Conservation (phyloP, 2,888 invertebrate species). For the Hedychridium roseum region DNA sequence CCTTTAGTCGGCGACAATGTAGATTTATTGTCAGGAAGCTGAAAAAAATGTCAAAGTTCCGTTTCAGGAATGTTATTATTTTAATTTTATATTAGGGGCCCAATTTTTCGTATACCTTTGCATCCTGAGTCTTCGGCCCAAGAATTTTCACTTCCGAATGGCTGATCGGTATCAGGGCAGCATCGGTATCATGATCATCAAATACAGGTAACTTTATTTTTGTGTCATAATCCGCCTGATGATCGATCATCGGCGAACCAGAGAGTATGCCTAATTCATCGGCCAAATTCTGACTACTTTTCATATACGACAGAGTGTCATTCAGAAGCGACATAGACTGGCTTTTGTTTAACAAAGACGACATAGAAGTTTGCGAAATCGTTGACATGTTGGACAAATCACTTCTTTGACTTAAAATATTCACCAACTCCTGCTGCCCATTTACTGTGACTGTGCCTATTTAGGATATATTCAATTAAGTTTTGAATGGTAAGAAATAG, state of each 20-base stretch:
- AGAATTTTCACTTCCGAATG: slow-evolving; percentile 39
- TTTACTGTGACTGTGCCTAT: slow-evolving; percentile 26
- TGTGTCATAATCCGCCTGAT: slow-evolving; percentile 29
- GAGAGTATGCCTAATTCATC: slow-evolving; percentile 43
- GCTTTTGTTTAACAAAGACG: slow-evolving; percentile 36
- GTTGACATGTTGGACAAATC: slow-evolving; percentile 36
- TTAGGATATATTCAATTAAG: background rate
- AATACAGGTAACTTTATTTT: slow-evolving; percentile 44
- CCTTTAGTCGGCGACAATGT: slow-evolving; percentile 20
- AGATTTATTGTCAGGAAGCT: slow-evolving; percentile 19
- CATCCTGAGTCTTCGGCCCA: slow-evolving; percentile 18
- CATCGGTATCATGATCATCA: slow-evolving; percentile 33
- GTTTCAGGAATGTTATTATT: no score
- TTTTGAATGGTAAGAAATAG: slow-evolving; percentile 6
- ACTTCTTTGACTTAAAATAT: slow-evolving; percentile 39
- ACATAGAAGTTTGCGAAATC: slow-evolving; percentile 30
- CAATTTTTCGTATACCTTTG: slow-evolving; percentile 27
- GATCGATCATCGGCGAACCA: slow-evolving; percentile 31
- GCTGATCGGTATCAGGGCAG: slow-evolving; percentile 30
- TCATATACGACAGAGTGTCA: slow-evolving; percentile 45
- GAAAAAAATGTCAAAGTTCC: background rate
- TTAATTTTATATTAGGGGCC: no score
- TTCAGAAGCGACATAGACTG: slow-evolving; percentile 38
- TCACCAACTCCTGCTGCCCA: slow-evolving; percentile 39
- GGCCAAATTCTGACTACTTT: slow-evolving; percentile 34